Percentiles rank a stretch among this genome's conserved stretches.
These are phyloP conservation scores for Nasonia vitripennis DNA, from an alignment of 1,140 invertebrate species.

Conservation along the genomic window DNA sequence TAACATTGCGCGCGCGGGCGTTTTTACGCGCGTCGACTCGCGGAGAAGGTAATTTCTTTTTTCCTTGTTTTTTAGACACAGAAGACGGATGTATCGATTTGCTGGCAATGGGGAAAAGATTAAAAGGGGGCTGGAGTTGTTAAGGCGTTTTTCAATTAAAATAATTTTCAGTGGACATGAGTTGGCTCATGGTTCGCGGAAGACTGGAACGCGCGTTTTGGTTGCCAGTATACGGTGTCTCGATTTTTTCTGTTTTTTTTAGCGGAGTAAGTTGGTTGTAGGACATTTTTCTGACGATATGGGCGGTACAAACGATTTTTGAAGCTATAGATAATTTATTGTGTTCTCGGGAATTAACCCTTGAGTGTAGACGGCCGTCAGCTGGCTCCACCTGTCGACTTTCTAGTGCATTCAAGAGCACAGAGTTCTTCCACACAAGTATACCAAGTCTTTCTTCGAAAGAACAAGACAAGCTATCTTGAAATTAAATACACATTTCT, in stretches of 20 bases:
- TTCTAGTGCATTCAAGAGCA: background rate
- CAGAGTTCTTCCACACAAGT: background rate
- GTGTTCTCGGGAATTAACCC: background rate
- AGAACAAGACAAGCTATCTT: too few relatives aligned
- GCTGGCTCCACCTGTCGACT: constrained; percentile 10
- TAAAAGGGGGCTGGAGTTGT: background rate
- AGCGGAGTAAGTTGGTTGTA: too few relatives aligned
- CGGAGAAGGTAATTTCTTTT: background rate
- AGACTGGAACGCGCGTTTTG: background rate
- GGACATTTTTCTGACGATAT: too few relatives aligned
- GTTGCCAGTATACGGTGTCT: background rate
- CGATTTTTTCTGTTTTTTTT: background rate
- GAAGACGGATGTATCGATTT: background rate
- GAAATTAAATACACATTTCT: too few relatives aligned
- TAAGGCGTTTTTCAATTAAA: background rate
- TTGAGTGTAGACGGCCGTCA: background rate
- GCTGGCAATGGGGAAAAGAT: background rate
- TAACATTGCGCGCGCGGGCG: background rate
- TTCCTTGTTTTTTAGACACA: background rate
- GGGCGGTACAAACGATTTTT: too few relatives aligned
- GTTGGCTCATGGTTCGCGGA: background rate
- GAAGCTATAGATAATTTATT: too few relatives aligned
- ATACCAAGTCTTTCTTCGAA: too few relatives aligned
- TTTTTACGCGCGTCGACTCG: background rate
- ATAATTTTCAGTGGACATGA: background rate